A percentile compares a stretch with the other conserved stretches of the same genome.
Conservation (phyloP, 2,797 vertebrate species). For the Anomalospiza imberbis region DNA sequence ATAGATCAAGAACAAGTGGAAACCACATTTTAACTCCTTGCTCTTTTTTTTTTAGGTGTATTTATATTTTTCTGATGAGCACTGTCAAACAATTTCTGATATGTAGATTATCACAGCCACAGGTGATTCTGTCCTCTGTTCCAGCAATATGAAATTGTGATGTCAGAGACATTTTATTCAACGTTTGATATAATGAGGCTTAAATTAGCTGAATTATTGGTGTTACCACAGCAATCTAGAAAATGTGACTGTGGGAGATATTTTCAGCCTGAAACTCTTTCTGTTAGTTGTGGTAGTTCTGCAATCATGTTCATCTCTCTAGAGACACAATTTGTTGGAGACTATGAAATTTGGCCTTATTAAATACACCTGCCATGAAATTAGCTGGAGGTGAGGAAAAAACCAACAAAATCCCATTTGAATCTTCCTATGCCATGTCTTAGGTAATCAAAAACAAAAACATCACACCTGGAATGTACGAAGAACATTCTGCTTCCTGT, state of each 20-base stretch:
- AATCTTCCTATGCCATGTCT: background rate
- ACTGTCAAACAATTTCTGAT: background rate
- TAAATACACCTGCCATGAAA: background rate
- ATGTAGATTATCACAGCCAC: background rate
- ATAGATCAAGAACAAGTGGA: background rate
- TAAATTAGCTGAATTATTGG: background rate
- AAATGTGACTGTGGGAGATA: background rate
- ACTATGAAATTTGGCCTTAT: background rate
- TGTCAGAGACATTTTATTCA: background rate
- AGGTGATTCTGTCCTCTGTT: background rate
- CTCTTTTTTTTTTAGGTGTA: background rate
- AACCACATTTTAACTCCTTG: background rate
- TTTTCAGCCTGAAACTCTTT: background rate
- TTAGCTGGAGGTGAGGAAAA: background rate
- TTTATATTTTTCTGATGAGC: background rate
- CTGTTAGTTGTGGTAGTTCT: background rate
- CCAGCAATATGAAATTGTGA: background rate
- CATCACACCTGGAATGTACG: background rate
- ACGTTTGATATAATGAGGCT: background rate
- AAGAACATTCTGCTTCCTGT: background rate
- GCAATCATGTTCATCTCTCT: background rate
- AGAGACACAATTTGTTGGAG: background rate
- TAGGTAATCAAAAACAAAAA: background rate
- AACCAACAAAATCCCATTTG: background rate
- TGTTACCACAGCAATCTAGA: background rate